Evolutionary conservation across 2,113 vertebrate species (phyloP), one percentile per base, ranked within the genome.

Genomic region (Pogonocichla stellata): DNA sequence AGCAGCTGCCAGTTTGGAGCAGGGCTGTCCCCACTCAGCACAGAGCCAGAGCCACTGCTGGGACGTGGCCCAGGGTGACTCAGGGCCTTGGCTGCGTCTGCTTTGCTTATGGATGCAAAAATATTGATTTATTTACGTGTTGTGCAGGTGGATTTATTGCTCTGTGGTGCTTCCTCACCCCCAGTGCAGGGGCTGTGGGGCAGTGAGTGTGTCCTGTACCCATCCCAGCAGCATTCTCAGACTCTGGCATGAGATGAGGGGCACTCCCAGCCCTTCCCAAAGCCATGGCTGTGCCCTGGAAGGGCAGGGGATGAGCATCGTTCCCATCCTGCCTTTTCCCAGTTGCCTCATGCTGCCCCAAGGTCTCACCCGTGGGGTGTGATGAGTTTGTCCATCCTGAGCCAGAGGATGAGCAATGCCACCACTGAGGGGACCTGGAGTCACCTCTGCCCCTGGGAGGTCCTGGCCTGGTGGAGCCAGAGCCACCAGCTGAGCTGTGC

Each of bases 391-490:
- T 57, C 48, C 1, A 1, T 66, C 17, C 25, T 51, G 53, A 90
- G 75, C 23, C 1, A 2, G 26, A 42, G n/a, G 33, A 26, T 28
- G 45, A 48, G 54, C 4, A 10, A 5, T 9, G 34, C 42, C 15
- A 4, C 26, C 2, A 2, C 62, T 5, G 33, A 56, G 28, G 56
- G 50, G 31, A 62, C 62, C 31, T 2, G 6, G 48, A 48, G 48
- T 33, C 0, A 5, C 50, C 36, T 48, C 1, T 60, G 33, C 43
- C 34, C 2, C 0, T 2, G 7, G 61, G 79, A 87, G 85, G 85
- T 87, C 73, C 47, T 0, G 0, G 29, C 1, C 0, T 1, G 2
- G 43, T 3, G 0, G 33, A 88, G 75, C 64, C 77, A 22, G 69
- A 80, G 89, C 77, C 60, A 12, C 72, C 3, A 13, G 45, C 74